Evolutionary conservation across 2,888 invertebrate species (phyloP), one percentile per base, ranked within the genome.

Genomic region (Molanna angustata): DNA sequence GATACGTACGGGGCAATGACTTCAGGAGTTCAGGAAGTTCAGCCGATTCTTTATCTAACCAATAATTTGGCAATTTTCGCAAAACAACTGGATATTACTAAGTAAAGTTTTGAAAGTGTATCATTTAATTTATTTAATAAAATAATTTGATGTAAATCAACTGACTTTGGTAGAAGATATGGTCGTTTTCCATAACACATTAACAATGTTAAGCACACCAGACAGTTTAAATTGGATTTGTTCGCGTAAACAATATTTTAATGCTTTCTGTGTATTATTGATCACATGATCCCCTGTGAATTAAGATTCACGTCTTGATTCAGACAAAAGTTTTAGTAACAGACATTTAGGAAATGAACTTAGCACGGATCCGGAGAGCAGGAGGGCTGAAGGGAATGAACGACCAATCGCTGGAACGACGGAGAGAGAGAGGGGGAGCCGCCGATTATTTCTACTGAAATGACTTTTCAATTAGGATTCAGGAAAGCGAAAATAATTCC

Each of bases 381-480:
- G 14, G 31, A 7, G 37, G n/a, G n/a, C n/a, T n/a, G 43, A 19
- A 41, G 14, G 31, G 31, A 18, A 43, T 27, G 17, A 19, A 32
- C 33, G 9, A 44, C 44, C 44, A 44, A 44, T 44, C 32, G 27
- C 39, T 11, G 39, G 13, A 39, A 11, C 4, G 9, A 9, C 14
- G 13, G 22, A 39, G 21, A 16, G 22, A 17, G 17, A 3, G 14
- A 33, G 37, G 16, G 17, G 39, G 47, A 18, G 22, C 11, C 27
- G 31, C 74, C 73, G 74, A 75, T 77, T 76, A 77, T 71, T 76
- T 77, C 68, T 71, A 71, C 76, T 76, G 77, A 74, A 74, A 76
- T 76, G 76, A 76, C 76, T 77, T 77, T 76, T 77, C 77, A 77
- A 77, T 76, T 77, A 75, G 76, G 76, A 76, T 75, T 77, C 77